Percentiles rank a stretch among this genome's conserved stretches.
These are phyloP conservation scores for Pyrrhosoma nymphula DNA, from an alignment of 2,888 invertebrate species.

Conservation along the genomic window DNA sequence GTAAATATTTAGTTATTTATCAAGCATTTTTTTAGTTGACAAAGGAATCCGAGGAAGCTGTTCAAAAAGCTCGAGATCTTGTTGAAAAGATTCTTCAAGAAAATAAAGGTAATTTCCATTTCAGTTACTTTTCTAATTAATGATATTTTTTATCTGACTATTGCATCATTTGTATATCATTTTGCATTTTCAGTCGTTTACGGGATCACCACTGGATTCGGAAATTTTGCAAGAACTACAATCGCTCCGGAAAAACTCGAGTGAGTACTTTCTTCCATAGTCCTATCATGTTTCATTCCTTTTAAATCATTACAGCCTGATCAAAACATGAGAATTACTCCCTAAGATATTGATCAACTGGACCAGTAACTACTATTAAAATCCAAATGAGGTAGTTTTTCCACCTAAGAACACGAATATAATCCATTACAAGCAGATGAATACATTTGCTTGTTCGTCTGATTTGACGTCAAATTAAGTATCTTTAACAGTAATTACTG, in stretches of 20 bases:
- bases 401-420: too few species aligned
- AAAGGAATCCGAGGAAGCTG: constrained; percentile 79
- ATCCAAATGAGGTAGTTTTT: too few species aligned
- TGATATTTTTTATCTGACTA: not conserved
- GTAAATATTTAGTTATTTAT: not conserved
- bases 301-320: too few species aligned
- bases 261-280: constrained; percentile 76
- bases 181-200: constrained; percentile 77
- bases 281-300: not conserved
- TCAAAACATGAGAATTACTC: too few species aligned
- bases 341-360: too few species aligned
- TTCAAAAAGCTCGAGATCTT: constrained; percentile 79
- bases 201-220: constrained; percentile 84
- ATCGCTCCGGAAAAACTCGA: constrained; percentile 81
- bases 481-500: too few species aligned
- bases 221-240: constrained; percentile 82
- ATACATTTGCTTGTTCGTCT: too few species aligned
- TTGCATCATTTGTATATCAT: not conserved
- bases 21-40: constrained; percentile 77
- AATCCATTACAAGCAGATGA: too few species aligned
- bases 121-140: not conserved
- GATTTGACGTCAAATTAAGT: too few species aligned
- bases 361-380: too few species aligned
- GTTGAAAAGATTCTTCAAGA: constrained; percentile 82
- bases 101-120: constrained; percentile 79